A percentile compares a stretch with the other conserved stretches of the same genome.
These are phyloP conservation scores for Coendou prehensilis DNA, from an alignment of 2,797 vertebrate species.

Conservation along the genomic window DNA sequence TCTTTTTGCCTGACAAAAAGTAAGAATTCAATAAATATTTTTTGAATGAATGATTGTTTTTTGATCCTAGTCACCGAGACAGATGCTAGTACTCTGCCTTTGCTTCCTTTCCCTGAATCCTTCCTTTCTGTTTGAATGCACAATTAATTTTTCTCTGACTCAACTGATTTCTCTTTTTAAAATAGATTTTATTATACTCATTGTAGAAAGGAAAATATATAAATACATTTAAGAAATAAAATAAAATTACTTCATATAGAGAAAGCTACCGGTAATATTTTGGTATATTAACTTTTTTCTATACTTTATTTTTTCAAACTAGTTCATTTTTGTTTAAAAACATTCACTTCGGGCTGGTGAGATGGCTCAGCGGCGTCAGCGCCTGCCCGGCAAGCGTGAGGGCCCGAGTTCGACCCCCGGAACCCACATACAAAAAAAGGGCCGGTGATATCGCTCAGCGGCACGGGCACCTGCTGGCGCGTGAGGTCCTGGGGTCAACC, in stretches of 20 bases:
- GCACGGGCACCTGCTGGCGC: no score
- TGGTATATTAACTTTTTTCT: neutral
- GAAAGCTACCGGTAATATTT: neutral
- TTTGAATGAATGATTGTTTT: neutral
- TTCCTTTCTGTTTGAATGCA: neutral
- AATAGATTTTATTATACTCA: neutral
- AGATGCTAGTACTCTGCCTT: neutral
- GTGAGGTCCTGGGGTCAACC: no score
- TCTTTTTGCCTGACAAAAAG: neutral
- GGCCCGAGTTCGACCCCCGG: no score
- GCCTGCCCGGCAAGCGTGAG: no score
- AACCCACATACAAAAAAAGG: no score
- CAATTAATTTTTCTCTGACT: constrained; percentile 1
- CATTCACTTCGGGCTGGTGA: neutral
- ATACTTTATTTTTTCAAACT: neutral
- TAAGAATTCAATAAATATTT: constrained; percentile 16
- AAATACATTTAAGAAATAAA: neutral
- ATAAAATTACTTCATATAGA: neutral
- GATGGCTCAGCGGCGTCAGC: no score
- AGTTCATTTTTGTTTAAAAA: neutral
- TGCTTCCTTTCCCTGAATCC: neutral
- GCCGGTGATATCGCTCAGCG: no score
- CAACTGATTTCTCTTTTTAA: neutral
- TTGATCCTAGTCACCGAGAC: neutral
- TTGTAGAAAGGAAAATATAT: neutral